Base-by-base conservation (phyloP, 2,113 vertebrate genomes). In the Rhea americana region DNA sequence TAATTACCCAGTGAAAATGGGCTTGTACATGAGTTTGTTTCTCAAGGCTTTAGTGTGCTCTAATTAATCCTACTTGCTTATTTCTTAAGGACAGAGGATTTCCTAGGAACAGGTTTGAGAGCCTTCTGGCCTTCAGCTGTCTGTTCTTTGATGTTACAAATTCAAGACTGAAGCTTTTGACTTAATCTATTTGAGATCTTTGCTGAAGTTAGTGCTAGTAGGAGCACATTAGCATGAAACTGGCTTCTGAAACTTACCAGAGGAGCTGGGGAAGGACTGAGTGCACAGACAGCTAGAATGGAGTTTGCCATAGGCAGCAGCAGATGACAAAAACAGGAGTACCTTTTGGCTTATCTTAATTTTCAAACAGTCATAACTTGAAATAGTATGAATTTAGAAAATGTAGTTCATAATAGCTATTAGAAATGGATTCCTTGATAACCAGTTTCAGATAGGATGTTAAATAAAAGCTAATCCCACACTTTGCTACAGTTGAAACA, bases 381-480 rank as follows among this genome's bases (percentile, higher is more conserved):
- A n/a, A 89, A 90, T 14, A 66, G 45, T 30, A 66, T 43, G n/a
- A 53, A 82, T 26, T 78, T 76, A 82, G 72, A 48, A 75, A 55
- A 45, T 4, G 4, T 71, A 39, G 76, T 73, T 93, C 75, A n/a
- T 58, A 84, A 81, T 63, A 87, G 70, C 70, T 75, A 47, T 48
- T 90, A 90, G 74, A 86, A 94, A 59, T 37, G 39, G 4, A 58
- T 53, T 94, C 37, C 53, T 73, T 86, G 74, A 78, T 51, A 84
- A 85, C 37, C 21, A 30, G 65, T 82, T 91, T 88, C 88, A 81
- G 41, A 8, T 37, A 66, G 0, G 11, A 18, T 86, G 53, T 92
- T 73, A 79, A 94, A 86, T 86, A 53, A 95, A 83, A 72, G 35
- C 16, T 7, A 65, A 25, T 89, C 89, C 58, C 83, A 94, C 50